Evolutionary conservation across 37 sponge, comb jelly and placozoan species (phyloP), one percentile per base, ranked within the genome.

Genomic region (Cladorhizidae sp.): DNA sequence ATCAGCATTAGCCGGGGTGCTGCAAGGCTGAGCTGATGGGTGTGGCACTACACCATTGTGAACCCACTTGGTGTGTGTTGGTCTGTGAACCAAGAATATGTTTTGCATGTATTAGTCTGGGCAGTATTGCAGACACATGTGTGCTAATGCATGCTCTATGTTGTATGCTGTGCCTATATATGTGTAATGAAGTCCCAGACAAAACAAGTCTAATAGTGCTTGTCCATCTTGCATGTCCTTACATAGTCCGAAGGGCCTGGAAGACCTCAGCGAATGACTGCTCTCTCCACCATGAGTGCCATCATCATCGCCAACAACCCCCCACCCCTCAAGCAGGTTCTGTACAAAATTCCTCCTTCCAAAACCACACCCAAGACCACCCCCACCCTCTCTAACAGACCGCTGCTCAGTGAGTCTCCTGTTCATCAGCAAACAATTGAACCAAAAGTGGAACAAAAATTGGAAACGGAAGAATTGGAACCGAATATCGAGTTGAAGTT

Each of bases 361-460:
- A 77, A 64, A 26, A 25, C 65, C 26, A 63, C 78, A 57, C 78
- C 26, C 51, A 77, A 77, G 50, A 25, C 78, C 43, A 63, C 78
- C 32, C 61, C 76, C 55, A 45, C 52, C 35, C 65, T 32, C 6
- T 26, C 32, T 2, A 50, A 1, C 14, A 51, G 51, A 65, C 31
- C 23, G 29, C 29, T 26, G n/a, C 29, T 54, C 14, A 25, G 6
- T 23, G 35, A 12, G 15, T 28, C 72, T 42, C 29, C 75, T 18
- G 37, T 37, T 35, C 75, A 14, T 32, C 37, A 59, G 18, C 67
- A 65, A 11, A 65, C 26, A 31, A 15, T n/a, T 22, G 72, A 42
- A 50, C 49, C 50, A 50, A 42, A 42, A 71, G 33, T 71, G 72
- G 50, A 49, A 71, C 50, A 31, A 41, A 49, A 71, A 49, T 14